Percentiles rank a stretch among this genome's conserved stretches.
phyloP scores from a whole-genome alignment of 2,888 invertebrate genomes.

The Luperina testacea region DNA sequence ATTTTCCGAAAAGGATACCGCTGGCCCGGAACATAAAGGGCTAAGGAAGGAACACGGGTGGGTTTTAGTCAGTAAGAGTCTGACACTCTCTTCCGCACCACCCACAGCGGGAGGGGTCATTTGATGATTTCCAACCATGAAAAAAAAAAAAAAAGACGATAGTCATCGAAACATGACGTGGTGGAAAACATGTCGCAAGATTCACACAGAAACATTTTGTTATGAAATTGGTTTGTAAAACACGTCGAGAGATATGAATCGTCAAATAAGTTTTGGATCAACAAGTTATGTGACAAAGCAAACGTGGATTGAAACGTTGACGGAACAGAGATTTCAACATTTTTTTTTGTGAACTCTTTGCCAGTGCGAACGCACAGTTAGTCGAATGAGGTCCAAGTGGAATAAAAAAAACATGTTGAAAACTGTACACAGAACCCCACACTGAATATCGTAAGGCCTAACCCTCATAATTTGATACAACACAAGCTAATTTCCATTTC shows the following conservation, averaged over 20 bases:
- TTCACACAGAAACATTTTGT: neutral
- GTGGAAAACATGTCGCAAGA: too few relatives aligned
- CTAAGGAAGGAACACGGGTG: too few relatives aligned
- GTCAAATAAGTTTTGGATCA: neutral
- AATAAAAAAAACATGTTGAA: too few relatives aligned
- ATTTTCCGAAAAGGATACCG: too few relatives aligned
- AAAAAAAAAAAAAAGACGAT: too few relatives aligned
- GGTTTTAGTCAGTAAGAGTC: too few relatives aligned
- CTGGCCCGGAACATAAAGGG: too few relatives aligned
- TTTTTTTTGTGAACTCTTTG: neutral
- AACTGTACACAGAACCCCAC: neutral
- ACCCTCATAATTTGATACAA: conserved; percentile 25
- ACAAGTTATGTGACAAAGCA: neutral
- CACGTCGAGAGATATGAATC: neutral
- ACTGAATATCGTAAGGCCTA: neutral
- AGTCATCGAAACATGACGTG: too few relatives aligned
- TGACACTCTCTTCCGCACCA: too few relatives aligned
- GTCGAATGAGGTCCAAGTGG: neutral
- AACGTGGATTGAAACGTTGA: neutral
- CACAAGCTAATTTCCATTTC: conserved; percentile 34
- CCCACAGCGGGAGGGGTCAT: too few relatives aligned
- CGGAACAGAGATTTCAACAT: neutral
- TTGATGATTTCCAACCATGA: too few relatives aligned
- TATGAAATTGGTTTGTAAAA: neutral
- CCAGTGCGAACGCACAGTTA: neutral